These are phyloP conservation scores for Peromyscus polionotus DNA, from an alignment of 2,113 vertebrate species.

Conservation along the genomic window DNA sequence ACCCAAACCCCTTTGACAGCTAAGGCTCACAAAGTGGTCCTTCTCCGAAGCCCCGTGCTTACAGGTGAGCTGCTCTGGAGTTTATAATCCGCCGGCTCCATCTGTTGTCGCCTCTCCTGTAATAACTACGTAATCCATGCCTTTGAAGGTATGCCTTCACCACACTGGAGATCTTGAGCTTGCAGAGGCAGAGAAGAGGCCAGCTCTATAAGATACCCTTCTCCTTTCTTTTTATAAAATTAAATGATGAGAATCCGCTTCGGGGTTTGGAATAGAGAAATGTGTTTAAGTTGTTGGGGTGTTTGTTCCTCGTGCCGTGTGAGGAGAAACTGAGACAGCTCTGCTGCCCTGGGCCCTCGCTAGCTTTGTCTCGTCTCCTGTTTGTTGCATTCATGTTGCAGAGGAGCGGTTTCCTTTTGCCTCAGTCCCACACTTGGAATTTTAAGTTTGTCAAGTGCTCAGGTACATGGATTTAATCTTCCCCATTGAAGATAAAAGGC, in stretches of 20 bases:
- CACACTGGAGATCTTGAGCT: neutral
- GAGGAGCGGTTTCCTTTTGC: neutral
- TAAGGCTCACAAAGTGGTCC: neutral
- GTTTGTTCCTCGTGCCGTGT: neutral
- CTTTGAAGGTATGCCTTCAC: neutral
- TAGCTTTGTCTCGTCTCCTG: accelerated
- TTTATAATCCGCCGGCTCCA: neutral
- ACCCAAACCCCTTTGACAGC: neutral
- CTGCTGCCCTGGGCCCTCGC: accelerated
- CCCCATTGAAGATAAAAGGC: neutral
- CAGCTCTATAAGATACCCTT: neutral
- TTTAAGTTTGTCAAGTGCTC: neutral
- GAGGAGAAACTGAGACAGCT: neutral
- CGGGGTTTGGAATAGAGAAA: neutral
- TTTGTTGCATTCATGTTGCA: accelerated
- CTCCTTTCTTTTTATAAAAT: neutral
- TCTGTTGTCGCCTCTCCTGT: accelerated
- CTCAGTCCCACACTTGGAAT: neutral
- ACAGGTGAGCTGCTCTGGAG: neutral
- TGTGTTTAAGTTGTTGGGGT: neutral
- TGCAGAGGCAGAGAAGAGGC: neutral
- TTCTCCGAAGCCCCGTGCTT: neutral
- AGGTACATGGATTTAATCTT: neutral
- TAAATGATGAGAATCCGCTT: neutral
- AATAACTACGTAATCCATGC: accelerated